Percentiles rank a stretch among this genome's conserved stretches.
Conservation (phyloP, 2,113 vertebrate genomes). For the Azemiops feae region DNA sequence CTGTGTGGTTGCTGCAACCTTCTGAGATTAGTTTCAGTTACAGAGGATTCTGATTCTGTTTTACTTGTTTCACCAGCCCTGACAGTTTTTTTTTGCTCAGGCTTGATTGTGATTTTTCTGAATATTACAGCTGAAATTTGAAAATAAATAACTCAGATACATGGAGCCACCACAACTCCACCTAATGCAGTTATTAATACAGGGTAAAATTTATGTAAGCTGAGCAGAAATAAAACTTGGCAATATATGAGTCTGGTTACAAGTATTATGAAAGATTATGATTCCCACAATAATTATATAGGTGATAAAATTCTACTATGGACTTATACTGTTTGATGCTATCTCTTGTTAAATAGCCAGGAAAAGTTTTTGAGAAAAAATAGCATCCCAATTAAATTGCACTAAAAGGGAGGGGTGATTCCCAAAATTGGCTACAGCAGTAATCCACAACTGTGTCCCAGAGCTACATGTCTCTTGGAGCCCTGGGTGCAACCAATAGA, state of each 20-base stretch:
- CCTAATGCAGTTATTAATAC: constrained; percentile 23
- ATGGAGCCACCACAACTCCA: constrained; percentile 20
- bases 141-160: constrained; percentile 20
- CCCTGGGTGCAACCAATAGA: background rate
- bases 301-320: constrained; percentile 29
- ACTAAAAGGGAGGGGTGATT: background rate
- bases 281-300: constrained; percentile 53
- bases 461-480: background rate
- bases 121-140: background rate
- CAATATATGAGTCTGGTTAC: constrained; percentile 49
- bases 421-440: background rate
- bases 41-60: background rate
- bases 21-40: background rate
- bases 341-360: background rate
- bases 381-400: background rate
- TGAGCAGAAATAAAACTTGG: constrained; percentile 45
- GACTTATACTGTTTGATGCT: background rate
- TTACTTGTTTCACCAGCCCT: background rate
- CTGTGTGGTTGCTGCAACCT: background rate
- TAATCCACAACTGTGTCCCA: background rate
- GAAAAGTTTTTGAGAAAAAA: background rate
- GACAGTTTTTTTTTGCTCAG: background rate
- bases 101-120: background rate
- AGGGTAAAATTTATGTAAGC: constrained; percentile 30
- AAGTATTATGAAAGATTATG: constrained; percentile 48